These are phyloP conservation scores for Alces alces DNA, from an alignment of 2,113 vertebrate genomes.

Conservation along the genomic window DNA sequence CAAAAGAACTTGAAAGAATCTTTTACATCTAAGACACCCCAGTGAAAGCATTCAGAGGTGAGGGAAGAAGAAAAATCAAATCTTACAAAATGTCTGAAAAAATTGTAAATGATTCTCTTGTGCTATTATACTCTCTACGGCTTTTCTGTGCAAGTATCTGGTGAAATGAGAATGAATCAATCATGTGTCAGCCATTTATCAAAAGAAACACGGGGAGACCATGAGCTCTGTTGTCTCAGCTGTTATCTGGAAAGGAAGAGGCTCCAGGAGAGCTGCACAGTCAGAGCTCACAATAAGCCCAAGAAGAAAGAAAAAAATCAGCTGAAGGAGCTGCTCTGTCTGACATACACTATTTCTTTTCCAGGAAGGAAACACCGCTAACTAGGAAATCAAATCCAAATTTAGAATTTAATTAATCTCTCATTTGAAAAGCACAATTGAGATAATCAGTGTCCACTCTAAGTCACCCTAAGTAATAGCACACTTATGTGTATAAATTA, in stretches of 20 bases:
- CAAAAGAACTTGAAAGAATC: background rate
- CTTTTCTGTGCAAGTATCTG: slow-evolving; percentile 4
- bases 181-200: slow-evolving; percentile 1
- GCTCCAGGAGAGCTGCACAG: background rate
- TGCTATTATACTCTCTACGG: background rate
- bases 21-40: background rate
- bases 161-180: background rate
- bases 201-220: background rate
- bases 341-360: slow-evolving; percentile 22
- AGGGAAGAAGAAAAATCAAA: slow-evolving; percentile 29
- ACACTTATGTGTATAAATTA: background rate
- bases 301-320: background rate
- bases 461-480: background rate
- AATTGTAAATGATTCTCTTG: background rate
- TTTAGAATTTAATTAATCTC: slow-evolving; percentile 31
- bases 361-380: slow-evolving; percentile 30
- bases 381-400: slow-evolving; percentile 31
- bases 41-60: background rate
- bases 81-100: slow-evolving; percentile 20
- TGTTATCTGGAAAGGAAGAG: background rate
- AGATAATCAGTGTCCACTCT: background rate
- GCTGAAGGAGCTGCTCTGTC: background rate
- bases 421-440: background rate
- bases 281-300: background rate
- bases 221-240: background rate